Conservation (phyloP, 1,140 invertebrate species). For the Polypedilum pembai region DNA sequence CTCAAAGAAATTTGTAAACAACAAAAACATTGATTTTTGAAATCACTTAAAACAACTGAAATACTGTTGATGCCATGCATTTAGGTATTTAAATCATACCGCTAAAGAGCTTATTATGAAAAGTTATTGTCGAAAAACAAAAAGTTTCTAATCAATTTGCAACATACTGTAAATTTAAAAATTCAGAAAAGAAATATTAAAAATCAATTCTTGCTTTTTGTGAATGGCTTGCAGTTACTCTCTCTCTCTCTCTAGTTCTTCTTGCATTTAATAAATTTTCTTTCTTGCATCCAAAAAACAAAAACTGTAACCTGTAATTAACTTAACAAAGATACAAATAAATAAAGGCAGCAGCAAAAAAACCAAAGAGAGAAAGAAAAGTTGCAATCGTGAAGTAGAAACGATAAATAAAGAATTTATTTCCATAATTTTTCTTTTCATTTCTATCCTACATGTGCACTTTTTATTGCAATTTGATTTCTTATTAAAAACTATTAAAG, state of each 20-base stretch:
- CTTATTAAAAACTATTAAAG: background rate
- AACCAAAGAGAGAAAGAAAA: background rate
- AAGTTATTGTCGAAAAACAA: too few species aligned
- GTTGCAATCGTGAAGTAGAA: background rate
- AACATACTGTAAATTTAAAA: too few species aligned
- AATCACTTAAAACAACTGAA: too few species aligned
- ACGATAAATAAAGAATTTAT: constrained; percentile 26
- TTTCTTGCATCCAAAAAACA: background rate
- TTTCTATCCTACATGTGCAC: background rate
- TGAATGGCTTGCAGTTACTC: background rate
- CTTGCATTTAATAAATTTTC: too few species aligned
- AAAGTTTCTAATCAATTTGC: too few species aligned
- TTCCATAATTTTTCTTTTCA: constrained; percentile 14
- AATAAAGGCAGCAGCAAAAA: constrained; percentile 6
- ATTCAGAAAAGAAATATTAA: constrained; percentile 16
- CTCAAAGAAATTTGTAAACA: too few species aligned
- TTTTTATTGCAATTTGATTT: background rate
- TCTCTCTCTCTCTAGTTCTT: too few species aligned
- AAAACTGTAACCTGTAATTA: constrained; percentile 28
- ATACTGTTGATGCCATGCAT: too few species aligned
- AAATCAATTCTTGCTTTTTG: background rate
- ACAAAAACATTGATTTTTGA: too few species aligned
- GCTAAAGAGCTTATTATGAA: too few species aligned
- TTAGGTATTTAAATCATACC: too few species aligned
- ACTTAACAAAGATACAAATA: constrained; percentile 27